Conservation (phyloP, 2,113 vertebrate species). For the Rana temporaria region DNA sequence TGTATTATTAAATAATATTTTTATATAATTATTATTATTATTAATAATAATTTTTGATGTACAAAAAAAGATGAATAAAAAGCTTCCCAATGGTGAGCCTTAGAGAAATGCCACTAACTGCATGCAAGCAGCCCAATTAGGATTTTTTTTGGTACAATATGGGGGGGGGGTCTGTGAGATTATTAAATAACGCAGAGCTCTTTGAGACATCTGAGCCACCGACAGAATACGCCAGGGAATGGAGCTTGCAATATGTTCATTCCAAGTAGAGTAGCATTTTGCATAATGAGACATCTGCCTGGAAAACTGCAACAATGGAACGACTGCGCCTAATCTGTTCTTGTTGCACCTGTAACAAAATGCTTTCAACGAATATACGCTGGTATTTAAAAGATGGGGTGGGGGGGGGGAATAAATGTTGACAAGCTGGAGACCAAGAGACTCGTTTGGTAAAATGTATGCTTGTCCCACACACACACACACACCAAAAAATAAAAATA, state of each 20-base stretch:
- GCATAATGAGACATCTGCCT: slow-evolving; percentile 52
- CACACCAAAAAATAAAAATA: too few species aligned
- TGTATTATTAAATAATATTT: too few species aligned
- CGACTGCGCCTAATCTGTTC: background rate
- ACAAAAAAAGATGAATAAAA: too few species aligned
- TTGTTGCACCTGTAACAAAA: slow-evolving; percentile 17
- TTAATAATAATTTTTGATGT: too few species aligned
- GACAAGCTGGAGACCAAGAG: too few species aligned
- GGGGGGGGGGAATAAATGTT: background rate
- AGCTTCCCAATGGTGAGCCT: too few species aligned
- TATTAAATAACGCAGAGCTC: background rate
- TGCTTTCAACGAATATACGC: background rate
- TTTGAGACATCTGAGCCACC: background rate
- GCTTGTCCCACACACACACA: too few species aligned
- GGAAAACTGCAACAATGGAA: background rate
- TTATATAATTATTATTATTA: too few species aligned
- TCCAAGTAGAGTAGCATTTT: background rate
- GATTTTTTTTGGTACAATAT: background rate
- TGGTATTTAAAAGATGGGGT: background rate
- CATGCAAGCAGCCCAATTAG: background rate
- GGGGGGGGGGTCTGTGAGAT: background rate
- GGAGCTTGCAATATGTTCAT: background rate
- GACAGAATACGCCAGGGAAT: background rate
- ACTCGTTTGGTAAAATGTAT: too few species aligned
- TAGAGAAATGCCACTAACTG: too few species aligned